Conservation (phyloP, 2,113 vertebrate genomes). For the Rhombomys opimus region DNA sequence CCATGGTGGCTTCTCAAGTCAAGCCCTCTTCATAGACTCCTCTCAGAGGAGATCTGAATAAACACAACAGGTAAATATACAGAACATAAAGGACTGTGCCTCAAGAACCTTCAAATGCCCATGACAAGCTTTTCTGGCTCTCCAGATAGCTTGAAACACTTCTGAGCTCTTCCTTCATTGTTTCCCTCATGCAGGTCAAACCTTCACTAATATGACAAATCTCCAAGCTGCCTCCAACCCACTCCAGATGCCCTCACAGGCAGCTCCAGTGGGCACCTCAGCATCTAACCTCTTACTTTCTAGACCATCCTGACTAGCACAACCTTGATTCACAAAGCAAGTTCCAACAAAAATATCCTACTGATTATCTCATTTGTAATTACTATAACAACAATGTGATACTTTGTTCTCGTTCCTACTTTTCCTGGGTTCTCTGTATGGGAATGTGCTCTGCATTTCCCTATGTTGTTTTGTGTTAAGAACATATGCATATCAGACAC, state of each 20-base stretch:
- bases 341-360: not conserved
- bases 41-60: not conserved
- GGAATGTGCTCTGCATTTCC: not conserved
- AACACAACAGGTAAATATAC: not conserved
- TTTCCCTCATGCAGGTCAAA: too few species aligned
- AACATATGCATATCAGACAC: not conserved
- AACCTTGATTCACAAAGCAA: slow-evolving; percentile 8
- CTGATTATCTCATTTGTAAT: not conserved
- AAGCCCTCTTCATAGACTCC: not conserved
- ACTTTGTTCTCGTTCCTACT: not conserved
- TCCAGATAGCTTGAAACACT: too few species aligned
- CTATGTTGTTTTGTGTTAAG: not conserved
- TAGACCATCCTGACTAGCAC: not conserved
- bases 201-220: not conserved
- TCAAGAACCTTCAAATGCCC: not conserved
- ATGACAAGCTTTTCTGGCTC: too few species aligned
- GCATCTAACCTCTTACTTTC: not conserved
- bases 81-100: not conserved
- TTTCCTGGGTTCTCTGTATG: not conserved
- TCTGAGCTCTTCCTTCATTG: not conserved
- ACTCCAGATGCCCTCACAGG: not conserved
- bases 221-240: not conserved
- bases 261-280: not conserved
- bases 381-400: not conserved
- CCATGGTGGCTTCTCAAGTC: not conserved